Evolutionary conservation across 2,113 vertebrate genomes (phyloP).

Genomic region (Misgurnus anguillicaudatus): DNA sequence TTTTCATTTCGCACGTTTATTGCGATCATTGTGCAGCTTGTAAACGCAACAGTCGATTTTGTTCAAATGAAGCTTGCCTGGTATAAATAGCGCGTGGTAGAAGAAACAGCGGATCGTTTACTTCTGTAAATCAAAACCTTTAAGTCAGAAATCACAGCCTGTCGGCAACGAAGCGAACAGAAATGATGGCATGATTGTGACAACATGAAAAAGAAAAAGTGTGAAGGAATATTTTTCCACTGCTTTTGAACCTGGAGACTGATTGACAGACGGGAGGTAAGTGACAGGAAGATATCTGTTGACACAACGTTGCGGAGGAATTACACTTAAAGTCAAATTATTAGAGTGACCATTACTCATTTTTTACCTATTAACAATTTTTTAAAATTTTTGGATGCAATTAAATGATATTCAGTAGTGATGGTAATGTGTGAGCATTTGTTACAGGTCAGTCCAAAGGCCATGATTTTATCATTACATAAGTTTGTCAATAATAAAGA

Average conservation of each 20-base stretch:
- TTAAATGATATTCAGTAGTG: not conserved
- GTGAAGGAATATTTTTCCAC: conserved; percentile 68
- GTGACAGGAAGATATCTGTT: conserved; percentile 57
- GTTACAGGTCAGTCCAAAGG: conserved; percentile 33
- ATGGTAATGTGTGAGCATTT: conserved; percentile 22
- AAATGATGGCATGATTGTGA: conserved; percentile 70
- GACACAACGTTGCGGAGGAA: not conserved
- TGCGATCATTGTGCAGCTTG: not conserved
- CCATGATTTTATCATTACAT: conserved; percentile 25
- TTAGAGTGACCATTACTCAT: not conserved
- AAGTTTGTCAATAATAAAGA: conserved; percentile 36
- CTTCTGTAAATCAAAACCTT: conserved; percentile 38
- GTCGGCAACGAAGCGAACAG: conserved; percentile 64
- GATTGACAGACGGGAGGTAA: conserved; percentile 69
- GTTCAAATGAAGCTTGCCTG: not conserved
- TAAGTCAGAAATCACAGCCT: conserved; percentile 55
- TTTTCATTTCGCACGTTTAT: conserved; percentile 9
- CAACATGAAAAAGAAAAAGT: conserved; percentile 83
- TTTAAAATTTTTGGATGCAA: not conserved
- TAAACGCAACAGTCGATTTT: conserved; percentile 6
- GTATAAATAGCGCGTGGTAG: conserved; percentile 44
- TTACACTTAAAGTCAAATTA: not conserved
- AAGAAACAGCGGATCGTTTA: not conserved
- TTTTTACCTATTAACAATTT: too few species aligned
- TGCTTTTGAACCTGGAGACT: conserved; percentile 64